Percentiles rank a stretch among this genome's conserved stretches.
Evolutionary conservation across 2,113 vertebrate species (phyloP).

Genomic region (Herpailurus yagouaroundi): DNA sequence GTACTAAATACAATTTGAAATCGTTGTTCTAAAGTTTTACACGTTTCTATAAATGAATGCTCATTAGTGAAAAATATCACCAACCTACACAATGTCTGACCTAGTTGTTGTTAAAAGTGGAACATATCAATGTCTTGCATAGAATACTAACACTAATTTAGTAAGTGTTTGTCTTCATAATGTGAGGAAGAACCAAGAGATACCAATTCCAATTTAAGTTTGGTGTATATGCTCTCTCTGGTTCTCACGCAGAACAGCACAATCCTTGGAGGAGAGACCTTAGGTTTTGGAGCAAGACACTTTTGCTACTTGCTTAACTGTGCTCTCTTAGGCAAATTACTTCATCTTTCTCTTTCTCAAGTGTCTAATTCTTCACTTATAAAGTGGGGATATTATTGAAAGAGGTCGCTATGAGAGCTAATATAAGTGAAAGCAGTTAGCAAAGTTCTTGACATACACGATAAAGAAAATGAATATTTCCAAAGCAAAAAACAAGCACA

Average conservation of each 20-base stretch:
- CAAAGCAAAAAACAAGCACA: background rate
- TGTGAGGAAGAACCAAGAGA: background rate
- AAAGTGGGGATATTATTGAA: background rate
- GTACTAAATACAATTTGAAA: constrained; percentile 27
- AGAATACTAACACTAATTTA: background rate
- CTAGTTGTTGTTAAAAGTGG: background rate
- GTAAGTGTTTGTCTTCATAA: background rate
- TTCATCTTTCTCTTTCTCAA: background rate
- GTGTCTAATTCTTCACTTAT: background rate
- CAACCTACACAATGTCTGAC: background rate
- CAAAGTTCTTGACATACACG: background rate
- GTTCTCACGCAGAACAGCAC: background rate
- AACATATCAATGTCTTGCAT: background rate
- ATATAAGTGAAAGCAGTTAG: constrained; percentile 5
- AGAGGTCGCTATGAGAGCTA: background rate
- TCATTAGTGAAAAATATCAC: background rate
- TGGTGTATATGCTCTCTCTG: background rate
- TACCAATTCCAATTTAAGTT: background rate
- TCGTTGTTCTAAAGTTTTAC: background rate
- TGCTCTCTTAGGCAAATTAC: background rate
- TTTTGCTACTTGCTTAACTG: background rate
- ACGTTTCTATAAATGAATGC: background rate
- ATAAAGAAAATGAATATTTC: constrained; percentile 39
- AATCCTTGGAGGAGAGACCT: background rate
- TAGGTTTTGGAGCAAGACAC: background rate